Conservation (phyloP, 35 echinoderm and acorn worm species). For the Acanthaster planci region DNA sequence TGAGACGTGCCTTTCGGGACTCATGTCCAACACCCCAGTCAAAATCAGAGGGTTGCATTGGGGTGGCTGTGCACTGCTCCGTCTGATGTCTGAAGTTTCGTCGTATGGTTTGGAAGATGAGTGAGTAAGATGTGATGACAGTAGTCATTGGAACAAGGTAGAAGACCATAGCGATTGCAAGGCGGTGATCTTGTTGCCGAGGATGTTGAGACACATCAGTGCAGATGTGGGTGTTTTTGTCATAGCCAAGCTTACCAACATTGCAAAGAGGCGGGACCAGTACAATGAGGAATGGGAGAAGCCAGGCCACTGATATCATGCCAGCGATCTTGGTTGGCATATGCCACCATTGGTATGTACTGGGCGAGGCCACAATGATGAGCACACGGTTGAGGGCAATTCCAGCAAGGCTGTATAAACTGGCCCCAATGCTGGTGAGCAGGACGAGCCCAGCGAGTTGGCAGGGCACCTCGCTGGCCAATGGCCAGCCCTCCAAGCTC, state of each 20-base stretch:
- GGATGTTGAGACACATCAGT: not conserved
- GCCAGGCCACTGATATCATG: conserved; percentile 30
- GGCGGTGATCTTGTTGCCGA: not conserved
- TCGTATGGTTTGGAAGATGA: not conserved
- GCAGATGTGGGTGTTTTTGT: not conserved
- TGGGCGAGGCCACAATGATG: conserved; percentile 12
- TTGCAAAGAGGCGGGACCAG: not conserved
- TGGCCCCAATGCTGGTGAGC: not conserved
- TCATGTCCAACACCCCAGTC: not conserved
- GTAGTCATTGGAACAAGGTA: not conserved
- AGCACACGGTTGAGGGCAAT: conserved; percentile 46
- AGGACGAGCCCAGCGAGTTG: not conserved
- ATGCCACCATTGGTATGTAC: conserved; percentile 9
- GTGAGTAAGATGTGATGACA: not conserved
- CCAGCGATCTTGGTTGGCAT: not conserved
- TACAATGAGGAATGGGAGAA: not conserved
- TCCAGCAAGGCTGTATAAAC: conserved; percentile 10
- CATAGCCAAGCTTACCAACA: conserved; percentile 16
- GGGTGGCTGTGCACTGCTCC: conserved; percentile 12
- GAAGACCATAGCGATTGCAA: not conserved
- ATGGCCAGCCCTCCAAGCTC: conserved; percentile 8
- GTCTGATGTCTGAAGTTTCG: not conserved
- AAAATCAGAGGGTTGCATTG: not conserved
- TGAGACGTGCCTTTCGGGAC: not conserved
- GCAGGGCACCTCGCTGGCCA: not conserved